Conservation (phyloP, 2,113 vertebrate genomes). For the Otis tarda region DNA sequence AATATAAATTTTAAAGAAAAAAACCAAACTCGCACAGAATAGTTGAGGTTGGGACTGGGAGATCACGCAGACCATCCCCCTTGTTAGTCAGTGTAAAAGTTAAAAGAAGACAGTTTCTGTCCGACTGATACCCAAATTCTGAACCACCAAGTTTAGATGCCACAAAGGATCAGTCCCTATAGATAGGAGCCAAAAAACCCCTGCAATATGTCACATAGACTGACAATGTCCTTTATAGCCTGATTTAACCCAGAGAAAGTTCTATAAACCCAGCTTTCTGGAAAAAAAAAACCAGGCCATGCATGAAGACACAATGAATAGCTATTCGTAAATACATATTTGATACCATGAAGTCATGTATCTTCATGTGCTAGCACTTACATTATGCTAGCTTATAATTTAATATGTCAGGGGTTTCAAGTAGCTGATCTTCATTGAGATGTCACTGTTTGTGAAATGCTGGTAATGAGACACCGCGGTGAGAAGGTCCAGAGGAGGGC, state of each 20-base stretch:
- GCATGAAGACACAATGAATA: not conserved
- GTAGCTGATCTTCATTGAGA: not conserved
- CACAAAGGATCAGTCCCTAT: not conserved
- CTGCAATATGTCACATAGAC: not conserved
- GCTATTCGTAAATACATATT: not conserved
- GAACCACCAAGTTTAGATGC: not conserved
- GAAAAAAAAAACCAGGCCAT: not conserved
- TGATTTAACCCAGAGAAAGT: not conserved
- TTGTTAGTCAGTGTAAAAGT: not conserved
- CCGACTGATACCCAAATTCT: not conserved
- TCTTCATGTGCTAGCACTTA: not conserved
- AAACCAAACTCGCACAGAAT: not conserved
- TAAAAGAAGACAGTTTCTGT: not conserved
- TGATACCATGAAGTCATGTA: not conserved
- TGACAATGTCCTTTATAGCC: not conserved
- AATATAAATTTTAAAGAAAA: not conserved
- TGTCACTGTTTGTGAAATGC: not conserved
- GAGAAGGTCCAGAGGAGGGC: too few relatives aligned
- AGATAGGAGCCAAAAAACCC: accelerated
- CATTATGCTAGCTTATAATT: not conserved
- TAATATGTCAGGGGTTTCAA: not conserved
- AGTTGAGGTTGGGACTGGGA: not conserved
- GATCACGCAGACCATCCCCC: accelerated
- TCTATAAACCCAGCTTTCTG: not conserved
- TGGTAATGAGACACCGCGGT: not conserved